A percentile compares a stretch with the other conserved stretches of the same genome.
phyloP scores from a whole-genome alignment of 2,888 invertebrate species.

The Antitype chi region DNA sequence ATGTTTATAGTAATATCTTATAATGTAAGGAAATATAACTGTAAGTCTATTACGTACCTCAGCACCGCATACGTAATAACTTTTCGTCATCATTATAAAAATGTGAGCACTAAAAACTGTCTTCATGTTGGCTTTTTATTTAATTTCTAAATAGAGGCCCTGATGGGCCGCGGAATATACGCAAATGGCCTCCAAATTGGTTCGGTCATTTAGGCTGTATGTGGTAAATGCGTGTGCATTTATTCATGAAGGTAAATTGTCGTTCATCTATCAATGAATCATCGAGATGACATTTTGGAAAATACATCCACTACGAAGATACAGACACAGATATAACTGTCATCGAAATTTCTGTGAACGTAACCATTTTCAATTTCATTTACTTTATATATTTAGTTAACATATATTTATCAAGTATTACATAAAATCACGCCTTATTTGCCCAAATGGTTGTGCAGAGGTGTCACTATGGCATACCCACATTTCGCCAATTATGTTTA shows the following conservation, averaged over 20 bases:
- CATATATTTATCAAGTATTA: not conserved
- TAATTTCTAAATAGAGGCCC: constrained; percentile 46
- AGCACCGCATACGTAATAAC: constrained; percentile 35
- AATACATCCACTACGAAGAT: not conserved
- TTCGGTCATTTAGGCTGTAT: constrained; percentile 43
- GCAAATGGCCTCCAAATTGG: constrained; percentile 47
- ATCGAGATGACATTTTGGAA: constrained; percentile 40
- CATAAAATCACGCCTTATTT: too few relatives aligned
- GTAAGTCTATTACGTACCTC: constrained; percentile 31
- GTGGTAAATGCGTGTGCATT: constrained; percentile 35
- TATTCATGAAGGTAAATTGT: constrained; percentile 49
- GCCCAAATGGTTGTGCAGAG: too few relatives aligned
- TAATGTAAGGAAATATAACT: constrained; percentile 45
- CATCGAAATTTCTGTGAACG: not conserved
- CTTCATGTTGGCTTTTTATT: constrained; percentile 44
- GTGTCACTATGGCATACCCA: too few relatives aligned
- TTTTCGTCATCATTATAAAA: constrained; percentile 51
- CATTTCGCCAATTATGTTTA: too few relatives aligned
- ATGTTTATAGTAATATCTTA: constrained; percentile 59
- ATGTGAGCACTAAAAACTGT: constrained; percentile 43
- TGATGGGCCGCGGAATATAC: constrained; percentile 31
- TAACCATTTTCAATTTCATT: not conserved
- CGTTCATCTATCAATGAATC: constrained; percentile 22
- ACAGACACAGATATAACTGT: too few relatives aligned
- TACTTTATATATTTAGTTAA: not conserved